Percentiles rank a stretch among this genome's conserved stretches.
Conservation (phyloP, 1,140 invertebrate genomes). For the Eueides isabella region DNA sequence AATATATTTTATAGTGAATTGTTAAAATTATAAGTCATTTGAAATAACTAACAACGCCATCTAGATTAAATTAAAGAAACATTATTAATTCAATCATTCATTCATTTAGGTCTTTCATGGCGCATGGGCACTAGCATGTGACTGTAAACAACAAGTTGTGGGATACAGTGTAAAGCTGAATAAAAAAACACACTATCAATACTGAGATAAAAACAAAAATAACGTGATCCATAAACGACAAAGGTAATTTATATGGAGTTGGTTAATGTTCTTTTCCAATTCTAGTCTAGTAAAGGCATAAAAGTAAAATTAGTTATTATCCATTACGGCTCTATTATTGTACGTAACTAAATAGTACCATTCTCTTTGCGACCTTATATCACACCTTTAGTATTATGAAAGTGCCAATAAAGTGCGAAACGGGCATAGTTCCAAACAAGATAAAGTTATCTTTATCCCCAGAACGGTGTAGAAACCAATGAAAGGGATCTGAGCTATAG, state of each 20-base stretch:
- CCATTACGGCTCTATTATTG: neutral
- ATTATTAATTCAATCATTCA: too few species aligned
- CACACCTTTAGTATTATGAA: constrained; percentile 5
- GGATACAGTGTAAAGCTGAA: too few species aligned
- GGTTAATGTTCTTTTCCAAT: too few species aligned
- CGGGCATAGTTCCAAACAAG: constrained; percentile 26
- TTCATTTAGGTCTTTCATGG: too few species aligned
- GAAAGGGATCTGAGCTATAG: neutral
- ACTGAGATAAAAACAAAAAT: too few species aligned
- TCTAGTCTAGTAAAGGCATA: too few species aligned
- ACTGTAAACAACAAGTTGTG: too few species aligned
- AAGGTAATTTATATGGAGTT: too few species aligned
- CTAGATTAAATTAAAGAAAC: neutral
- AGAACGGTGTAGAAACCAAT: neutral
- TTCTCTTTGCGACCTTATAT: neutral
- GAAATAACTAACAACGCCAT: neutral
- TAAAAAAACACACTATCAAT: neutral
- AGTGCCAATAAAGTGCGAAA: constrained; percentile 16
- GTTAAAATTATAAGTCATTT: too few species aligned
- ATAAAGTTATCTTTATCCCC: neutral
- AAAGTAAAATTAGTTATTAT: neutral
- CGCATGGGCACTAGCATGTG: too few species aligned
- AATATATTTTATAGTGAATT: neutral
- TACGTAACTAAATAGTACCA: neutral
- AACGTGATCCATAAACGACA: too few species aligned